Evolutionary conservation across 2,113 vertebrate genomes (phyloP), one percentile per base, ranked within the genome.

Genomic region (Hassar affinis): DNA sequence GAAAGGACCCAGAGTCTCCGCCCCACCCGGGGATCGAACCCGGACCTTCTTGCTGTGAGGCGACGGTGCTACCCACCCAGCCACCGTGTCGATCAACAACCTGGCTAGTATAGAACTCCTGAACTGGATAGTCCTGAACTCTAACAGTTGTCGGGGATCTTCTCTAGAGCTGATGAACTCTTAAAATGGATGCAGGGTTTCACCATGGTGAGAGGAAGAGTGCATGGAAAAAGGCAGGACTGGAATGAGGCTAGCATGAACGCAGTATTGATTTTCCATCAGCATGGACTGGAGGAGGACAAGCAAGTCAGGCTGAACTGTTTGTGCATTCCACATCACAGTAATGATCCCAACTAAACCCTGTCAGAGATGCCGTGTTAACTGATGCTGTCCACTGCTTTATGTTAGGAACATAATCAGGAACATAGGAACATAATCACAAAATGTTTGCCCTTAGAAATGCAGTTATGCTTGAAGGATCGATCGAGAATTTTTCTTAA

Each of bases 241-340:
- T 10, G 45, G 35, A 45, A 69, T 25, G 66, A 78, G 25, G 27
- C 52, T 47, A 52, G 38, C n/a, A 54, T 74, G 64, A 54, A 54
- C 27, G 11, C 17, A 25, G 57, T 38, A 64, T 82, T 80, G 17
- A 78, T 82, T 78, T 80, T 49, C 49, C 49, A 62, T 76, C 78
- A 62, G 76, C 6, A 5, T 27, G 25, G 33, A 88, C 68, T 75
- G 45, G 64, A 77, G 69, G 80, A 79, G 77, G 33, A 66, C 80
- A 85, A 77, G 66, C 76, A 52, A 85, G 52, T 72, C 79, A 80
- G 52, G 85, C 33, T 78, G 27, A 76, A 62, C 42, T 35, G 68
- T 69, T 81, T 47, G 8, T 7, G 18, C 25, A 11, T 80, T 80
- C 42, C 77, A 64, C 38, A 20, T 72, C 61, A 79, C 45, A 51